Conservation (phyloP, 1,140 invertebrate species). For the Ericerus pela region DNA sequence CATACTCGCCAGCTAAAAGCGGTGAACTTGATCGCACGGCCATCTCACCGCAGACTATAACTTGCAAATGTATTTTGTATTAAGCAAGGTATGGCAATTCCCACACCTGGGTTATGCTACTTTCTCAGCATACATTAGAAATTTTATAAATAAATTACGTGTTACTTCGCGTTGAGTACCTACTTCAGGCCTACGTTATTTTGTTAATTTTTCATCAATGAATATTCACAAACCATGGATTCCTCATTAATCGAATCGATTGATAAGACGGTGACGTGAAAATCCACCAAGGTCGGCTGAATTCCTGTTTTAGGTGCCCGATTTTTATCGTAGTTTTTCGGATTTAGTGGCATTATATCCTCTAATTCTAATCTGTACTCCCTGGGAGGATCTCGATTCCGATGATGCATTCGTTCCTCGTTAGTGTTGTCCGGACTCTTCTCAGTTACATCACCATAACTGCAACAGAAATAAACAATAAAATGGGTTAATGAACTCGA, state of each 20-base stretch:
- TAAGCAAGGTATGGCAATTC: too few species aligned
- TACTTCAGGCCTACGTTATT: too few species aligned
- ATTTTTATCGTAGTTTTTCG: conserved; percentile 79
- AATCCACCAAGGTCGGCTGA: conserved; percentile 71
- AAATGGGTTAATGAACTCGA: background rate
- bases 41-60: too few species aligned
- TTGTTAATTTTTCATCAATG: too few species aligned
- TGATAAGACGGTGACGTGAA: conserved; percentile 74
- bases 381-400: conserved; percentile 13
- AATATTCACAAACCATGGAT: conserved; percentile 56
- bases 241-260: conserved; percentile 80
- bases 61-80: too few species aligned
- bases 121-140: too few species aligned
- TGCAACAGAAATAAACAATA: background rate
- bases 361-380: conserved; percentile 54
- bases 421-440: background rate
- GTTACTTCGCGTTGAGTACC: too few species aligned
- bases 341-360: conserved; percentile 67
- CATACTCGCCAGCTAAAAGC: too few species aligned
- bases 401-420: conserved; percentile 8
- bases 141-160: too few species aligned
- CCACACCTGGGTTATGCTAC: too few species aligned
- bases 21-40: too few species aligned
- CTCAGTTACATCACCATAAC: background rate
- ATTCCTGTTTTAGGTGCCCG: conserved; percentile 67